Conservation (phyloP, 2,113 vertebrate genomes). For the Eudyptes chrysolophus region DNA sequence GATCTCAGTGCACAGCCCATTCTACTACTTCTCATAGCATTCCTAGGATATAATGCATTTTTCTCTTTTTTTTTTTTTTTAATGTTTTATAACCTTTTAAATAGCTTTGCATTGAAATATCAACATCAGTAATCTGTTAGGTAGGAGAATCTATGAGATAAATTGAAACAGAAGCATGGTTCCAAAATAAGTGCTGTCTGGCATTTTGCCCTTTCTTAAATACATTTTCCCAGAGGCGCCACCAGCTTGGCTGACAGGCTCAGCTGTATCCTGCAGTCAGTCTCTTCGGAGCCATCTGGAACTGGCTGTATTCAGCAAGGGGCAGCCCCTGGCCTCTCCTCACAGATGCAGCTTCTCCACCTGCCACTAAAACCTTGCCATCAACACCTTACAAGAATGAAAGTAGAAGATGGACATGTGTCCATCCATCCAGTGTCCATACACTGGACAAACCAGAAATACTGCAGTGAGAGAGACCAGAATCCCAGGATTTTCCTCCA, state of each 20-base stretch:
- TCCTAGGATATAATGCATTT: not conserved
- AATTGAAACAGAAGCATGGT: not conserved
- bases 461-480: not conserved
- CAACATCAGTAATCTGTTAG: not conserved
- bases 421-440: no score
- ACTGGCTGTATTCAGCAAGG: not conserved
- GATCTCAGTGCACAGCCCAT: not conserved
- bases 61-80: not conserved
- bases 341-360: accelerated
- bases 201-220: not conserved
- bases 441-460: not conserved
- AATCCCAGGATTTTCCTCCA: not conserved
- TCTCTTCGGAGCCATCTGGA: not conserved
- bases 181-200: not conserved
- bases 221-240: not conserved
- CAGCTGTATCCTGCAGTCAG: not conserved
- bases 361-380: not conserved
- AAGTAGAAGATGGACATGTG: not conserved
- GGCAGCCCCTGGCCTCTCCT: not conserved
- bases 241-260: not conserved
- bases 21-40: not conserved
- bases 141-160: not conserved
- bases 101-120: not conserved
- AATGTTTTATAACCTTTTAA: not conserved
- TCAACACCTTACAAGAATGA: not conserved